Evolutionary conservation across 1,140 invertebrate genomes (phyloP).

Genomic region (Metaphire vulgaris): DNA sequence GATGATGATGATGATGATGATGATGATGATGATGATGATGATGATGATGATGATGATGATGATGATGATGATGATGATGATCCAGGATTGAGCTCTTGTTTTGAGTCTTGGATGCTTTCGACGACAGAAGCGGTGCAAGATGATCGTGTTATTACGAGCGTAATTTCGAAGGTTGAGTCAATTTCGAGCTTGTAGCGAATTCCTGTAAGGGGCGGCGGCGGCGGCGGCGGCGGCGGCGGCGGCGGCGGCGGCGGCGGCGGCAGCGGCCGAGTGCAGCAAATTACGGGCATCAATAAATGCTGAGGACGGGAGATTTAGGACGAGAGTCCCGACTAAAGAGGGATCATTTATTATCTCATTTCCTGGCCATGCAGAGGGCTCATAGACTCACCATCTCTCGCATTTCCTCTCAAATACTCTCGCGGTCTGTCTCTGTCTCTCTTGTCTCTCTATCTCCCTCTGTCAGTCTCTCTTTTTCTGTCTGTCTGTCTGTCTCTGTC

Average conservation of each 20-base stretch:
- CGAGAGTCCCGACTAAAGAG: background rate
- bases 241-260: too few species aligned
- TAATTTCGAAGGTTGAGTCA: too few species aligned
- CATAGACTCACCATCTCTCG: background rate
- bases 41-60: background rate
- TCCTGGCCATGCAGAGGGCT: background rate
- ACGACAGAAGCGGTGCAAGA: too few species aligned
- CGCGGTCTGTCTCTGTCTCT: background rate
- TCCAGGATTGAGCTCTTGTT: too few species aligned
- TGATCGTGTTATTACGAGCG: too few species aligned
- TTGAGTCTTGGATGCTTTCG: too few species aligned
- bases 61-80: background rate
- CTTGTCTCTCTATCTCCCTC: background rate
- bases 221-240: too few species aligned
- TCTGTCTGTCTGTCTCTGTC: background rate
- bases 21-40: conserved; percentile 2
- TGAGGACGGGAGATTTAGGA: background rate
- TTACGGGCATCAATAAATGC: background rate
- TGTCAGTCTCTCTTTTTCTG: background rate
- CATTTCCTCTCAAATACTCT: background rate
- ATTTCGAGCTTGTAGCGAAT: too few species aligned
- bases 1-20: conserved; percentile 1
- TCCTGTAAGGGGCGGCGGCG: too few species aligned
- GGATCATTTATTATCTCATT: conserved; percentile 3
- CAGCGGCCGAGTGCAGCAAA: background rate